Evolutionary conservation across 1,140 invertebrate genomes (phyloP).

Genomic region (Meloidogyne hapla): DNA sequence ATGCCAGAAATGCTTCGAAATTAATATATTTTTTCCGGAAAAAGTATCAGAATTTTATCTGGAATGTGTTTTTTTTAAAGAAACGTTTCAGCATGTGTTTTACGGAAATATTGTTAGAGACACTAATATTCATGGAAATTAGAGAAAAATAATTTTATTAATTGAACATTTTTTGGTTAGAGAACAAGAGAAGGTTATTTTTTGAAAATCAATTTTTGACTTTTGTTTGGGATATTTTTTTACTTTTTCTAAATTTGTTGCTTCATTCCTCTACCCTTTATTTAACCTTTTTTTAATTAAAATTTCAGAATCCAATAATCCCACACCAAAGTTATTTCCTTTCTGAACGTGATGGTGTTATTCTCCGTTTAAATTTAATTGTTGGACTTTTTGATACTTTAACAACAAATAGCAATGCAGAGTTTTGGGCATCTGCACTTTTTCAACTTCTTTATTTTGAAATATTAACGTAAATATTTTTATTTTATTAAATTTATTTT

Average conservation of each 20-base stretch:
- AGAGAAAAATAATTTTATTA: too few species aligned
- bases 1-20: too few species aligned
- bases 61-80: too few species aligned
- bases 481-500: not conserved
- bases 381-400: slow-evolving; percentile 56
- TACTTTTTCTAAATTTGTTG: not conserved
- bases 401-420: slow-evolving; percentile 32
- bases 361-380: slow-evolving; percentile 48
- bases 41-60: too few species aligned
- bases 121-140: too few species aligned
- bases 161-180: too few species aligned
- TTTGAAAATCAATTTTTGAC: too few species aligned
- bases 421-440: slow-evolving; percentile 47
- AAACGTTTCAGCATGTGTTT: too few species aligned
- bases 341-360: slow-evolving; percentile 46
- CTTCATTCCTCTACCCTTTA: not conserved
- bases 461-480: slow-evolving; percentile 33
- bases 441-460: slow-evolving; percentile 55
- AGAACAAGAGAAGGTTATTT: too few species aligned
- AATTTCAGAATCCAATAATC: slow-evolving; percentile 37
- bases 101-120: too few species aligned
- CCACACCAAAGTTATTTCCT: slow-evolving; percentile 35
- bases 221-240: too few species aligned
- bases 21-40: too few species aligned
- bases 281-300: not conserved